Conservation (phyloP, 2,797 vertebrate species). For the Odontamblyopus lacepedii region DNA sequence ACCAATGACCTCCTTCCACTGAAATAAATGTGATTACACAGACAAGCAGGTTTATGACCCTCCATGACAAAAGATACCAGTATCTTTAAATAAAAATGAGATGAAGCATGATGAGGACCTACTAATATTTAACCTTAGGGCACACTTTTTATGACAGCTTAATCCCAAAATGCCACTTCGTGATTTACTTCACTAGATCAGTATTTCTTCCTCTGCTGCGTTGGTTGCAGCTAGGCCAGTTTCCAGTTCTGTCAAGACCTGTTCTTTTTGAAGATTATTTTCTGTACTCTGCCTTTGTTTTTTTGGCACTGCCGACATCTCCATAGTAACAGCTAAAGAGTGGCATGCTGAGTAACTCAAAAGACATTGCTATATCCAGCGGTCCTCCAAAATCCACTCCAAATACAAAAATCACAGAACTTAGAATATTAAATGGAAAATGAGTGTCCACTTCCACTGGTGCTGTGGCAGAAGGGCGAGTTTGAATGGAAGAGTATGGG, state of each 20-base stretch:
- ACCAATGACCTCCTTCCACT: too few species aligned
- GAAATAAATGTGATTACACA: too few species aligned
- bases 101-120: neutral
- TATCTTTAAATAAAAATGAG: neutral
- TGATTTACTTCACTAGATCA: constrained; percentile 17
- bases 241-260: constrained; percentile 52
- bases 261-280: constrained; percentile 61
- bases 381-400: constrained; percentile 25
- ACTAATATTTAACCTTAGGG: constrained; percentile 14
- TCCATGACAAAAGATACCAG: too few species aligned
- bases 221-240: constrained; percentile 19
- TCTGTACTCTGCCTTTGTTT: constrained; percentile 60
- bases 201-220: constrained; percentile 12
- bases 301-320: constrained; percentile 60
- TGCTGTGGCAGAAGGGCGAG: neutral
- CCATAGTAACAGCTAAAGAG: constrained; percentile 72
- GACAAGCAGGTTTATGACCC: too few species aligned
- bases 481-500: constrained; percentile 4
- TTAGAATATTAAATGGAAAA: constrained; percentile 5
- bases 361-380: constrained; percentile 27
- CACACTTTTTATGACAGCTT: constrained; percentile 15
- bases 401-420: constrained; percentile 27
- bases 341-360: constrained; percentile 37
- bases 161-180: constrained; percentile 13
- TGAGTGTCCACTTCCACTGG: constrained; percentile 11